Percentiles rank a stretch among this genome's conserved stretches.
Conservation (phyloP, 2,113 vertebrate species). For the Brachyhypopomus gauderio region DNA sequence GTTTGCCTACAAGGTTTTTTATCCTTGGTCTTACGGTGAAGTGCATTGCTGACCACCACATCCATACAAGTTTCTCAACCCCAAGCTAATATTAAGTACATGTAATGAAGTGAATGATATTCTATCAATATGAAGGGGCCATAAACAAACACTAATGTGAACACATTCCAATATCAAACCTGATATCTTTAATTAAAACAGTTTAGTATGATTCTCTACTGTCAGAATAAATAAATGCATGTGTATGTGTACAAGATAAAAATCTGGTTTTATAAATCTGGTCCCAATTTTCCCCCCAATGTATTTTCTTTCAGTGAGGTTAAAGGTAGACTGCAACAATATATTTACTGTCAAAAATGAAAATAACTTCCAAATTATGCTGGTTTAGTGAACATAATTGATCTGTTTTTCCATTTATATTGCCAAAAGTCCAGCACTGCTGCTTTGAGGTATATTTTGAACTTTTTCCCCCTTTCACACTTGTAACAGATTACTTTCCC, state of each 20-base stretch:
- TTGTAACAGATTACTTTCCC: background rate
- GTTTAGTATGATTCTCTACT: constrained; percentile 85
- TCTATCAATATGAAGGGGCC: background rate
- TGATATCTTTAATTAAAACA: constrained; percentile 80
- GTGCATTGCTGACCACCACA: background rate
- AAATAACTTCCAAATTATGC: constrained; percentile 12
- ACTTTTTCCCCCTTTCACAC: constrained; percentile 28
- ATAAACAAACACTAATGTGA: background rate
- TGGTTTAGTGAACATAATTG: constrained; percentile 67
- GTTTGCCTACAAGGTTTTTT: background rate
- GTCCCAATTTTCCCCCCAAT: constrained; percentile 75
- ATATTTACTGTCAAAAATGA: constrained; percentile 48
- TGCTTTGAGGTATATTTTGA: constrained; percentile 81
- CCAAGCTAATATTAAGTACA: too few species aligned
- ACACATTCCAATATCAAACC: constrained; percentile 57
- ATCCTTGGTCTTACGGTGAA: background rate
- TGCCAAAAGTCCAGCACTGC: constrained; percentile 72
- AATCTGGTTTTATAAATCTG: constrained; percentile 79
- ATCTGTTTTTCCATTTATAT: constrained; percentile 51
- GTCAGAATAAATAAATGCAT: constrained; percentile 99
- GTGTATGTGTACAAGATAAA: constrained; percentile 51
- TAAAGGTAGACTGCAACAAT: constrained; percentile 80
- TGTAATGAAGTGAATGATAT: background rate
- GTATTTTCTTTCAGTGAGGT: constrained; percentile 86
- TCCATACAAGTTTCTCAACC: background rate